These are phyloP conservation scores for Pemphigus obesinymphae DNA, from an alignment of 1,140 invertebrate species.

Conservation along the genomic window DNA sequence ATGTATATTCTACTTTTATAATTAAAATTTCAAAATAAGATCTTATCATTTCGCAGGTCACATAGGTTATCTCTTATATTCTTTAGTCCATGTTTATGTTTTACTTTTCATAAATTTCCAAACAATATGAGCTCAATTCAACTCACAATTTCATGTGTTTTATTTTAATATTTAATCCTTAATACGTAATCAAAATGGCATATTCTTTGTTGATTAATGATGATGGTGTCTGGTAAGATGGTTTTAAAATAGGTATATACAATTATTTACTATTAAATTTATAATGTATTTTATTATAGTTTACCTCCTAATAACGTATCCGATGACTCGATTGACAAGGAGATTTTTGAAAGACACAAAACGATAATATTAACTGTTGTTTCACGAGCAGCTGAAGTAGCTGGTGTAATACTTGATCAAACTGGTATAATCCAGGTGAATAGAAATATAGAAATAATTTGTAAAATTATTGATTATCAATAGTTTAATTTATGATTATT, in stretches of 20 bases:
- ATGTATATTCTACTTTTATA: neutral
- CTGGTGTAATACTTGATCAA: neutral
- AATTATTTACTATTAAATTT: neutral
- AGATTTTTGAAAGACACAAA: neutral
- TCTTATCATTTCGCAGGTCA: neutral
- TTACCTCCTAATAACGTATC: neutral
- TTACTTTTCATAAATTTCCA: neutral
- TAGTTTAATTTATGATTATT: neutral
- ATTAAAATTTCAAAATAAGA: neutral
- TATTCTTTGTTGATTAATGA: constrained; percentile 32
- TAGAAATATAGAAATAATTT: neutral
- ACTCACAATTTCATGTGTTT: neutral
- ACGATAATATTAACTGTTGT: constrained; percentile 14
- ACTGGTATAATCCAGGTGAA: constrained; percentile 20
- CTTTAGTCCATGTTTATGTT: neutral
- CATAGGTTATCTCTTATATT: constrained; percentile 25
- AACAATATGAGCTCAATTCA: neutral
- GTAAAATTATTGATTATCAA: neutral
- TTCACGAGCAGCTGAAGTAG: constrained; percentile 14
- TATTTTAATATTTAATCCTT: neutral
- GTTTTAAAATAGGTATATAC: neutral
- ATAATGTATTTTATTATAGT: neutral
- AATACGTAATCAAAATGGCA: constrained; percentile 13
- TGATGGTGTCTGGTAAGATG: neutral
- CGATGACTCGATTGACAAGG: neutral